Base-by-base conservation (phyloP, 2,888 invertebrate genomes). In the Celastrina argiolus region DNA sequence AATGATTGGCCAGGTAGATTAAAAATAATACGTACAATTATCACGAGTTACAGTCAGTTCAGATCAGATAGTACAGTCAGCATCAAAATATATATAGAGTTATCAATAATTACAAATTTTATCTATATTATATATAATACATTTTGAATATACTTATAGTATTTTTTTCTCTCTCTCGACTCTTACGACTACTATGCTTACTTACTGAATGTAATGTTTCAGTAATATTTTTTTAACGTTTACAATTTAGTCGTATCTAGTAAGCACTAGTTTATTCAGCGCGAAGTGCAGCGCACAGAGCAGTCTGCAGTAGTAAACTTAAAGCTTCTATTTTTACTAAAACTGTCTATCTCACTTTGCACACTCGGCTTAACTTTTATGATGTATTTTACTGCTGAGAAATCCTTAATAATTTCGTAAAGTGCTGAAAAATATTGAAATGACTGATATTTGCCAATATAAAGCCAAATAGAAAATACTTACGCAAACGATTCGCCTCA, bases 351-450 rank as follows among this genome's bases (percentile, higher is more conserved):
- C 58, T 58, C 31, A 31, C 16, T 58, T 31, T 58, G 58, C 28
- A 31, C 58, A 58, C 28, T 16, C 58, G 58, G 31, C 31, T 58
- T 31, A 58, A 31, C 28, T 58, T 58, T 58, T 58, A 58, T 31
- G 31, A n/a, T n/a, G 28, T 31, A 31, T 28, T 31, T 18, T 31
- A 58, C 58, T 31, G 31, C 12, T 8, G 31, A 58, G 14, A 8
- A 31, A 58, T 58, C n/a, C 16, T 31, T 58, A n/a, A 31, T 56
- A 31, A 58, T 58, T 58, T 58, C 5, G 22, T 1, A 1, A 26
- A 26, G 22, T 14, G 12, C 22, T 22, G 22, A 22, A 51, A 51
- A 22, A 16, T 51, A 22, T 51, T 12, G 51, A 18, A 45, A 18
- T 51, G 16, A 22, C 10, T 18, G 51, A 22, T 12, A 51, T 22